Base-by-base conservation (phyloP, 2,888 invertebrate genomes). In the Microdon myrmicae region DNA sequence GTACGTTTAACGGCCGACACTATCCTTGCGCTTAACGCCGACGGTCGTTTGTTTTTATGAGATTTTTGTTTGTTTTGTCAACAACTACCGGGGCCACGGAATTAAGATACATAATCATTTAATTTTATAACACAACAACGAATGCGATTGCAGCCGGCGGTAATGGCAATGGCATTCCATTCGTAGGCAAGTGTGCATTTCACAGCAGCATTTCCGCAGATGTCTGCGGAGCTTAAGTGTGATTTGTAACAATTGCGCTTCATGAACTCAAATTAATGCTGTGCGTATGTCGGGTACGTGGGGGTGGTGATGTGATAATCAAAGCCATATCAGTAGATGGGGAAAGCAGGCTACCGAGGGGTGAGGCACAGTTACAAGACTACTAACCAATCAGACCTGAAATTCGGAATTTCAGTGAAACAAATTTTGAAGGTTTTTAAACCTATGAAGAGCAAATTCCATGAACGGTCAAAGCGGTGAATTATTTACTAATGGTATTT, bases 11-110 rank as follows among this genome's bases (percentile, higher is more conserved):
- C 26, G 22, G 23, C 22, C 41, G 61, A 61, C 38, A 55, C 44
- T 49, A 54, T 38, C 60, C 54, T 49, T 61, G 55, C 34, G 48
- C 53, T 47, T 10, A 28, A 19, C 14, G 13, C 28, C 39, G 9
- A 47, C 47, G 51, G 58, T 64, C 64, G 64, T 64, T 64, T 38
- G 37, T 45, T 64, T 64, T 64, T 58, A 64, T 58, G 58, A 53
- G 37, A 23, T 10, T 58, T 64, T 64, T 64, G 58, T 64, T 64
- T 64, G 58, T 58, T 64, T 45, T 41, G 64, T 58, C 47, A 58
- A 58, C 58, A 64, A 12, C 58, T 58, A 32, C 47, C 45, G 51
- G 45, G 56, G 49, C 49, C 45, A 38, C 32, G n/a, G 20, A 29
- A 58, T 58, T 53, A 58, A 56, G 45, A 51, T 43, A 31, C 64